Evolutionary conservation across 2,113 vertebrate species (phyloP).

Genomic region (Amazona guildingii): DNA sequence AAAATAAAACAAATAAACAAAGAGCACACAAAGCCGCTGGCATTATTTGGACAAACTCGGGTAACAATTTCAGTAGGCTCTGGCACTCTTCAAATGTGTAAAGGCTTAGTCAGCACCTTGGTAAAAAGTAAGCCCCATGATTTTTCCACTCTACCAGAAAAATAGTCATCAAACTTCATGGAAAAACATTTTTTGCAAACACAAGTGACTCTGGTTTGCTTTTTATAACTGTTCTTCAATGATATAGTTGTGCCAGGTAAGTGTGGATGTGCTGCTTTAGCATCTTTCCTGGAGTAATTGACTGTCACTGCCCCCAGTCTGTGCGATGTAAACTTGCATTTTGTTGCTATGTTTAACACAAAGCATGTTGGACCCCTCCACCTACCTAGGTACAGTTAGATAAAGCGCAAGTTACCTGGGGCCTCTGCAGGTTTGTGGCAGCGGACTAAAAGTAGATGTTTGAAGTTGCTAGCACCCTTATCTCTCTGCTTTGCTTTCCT

Average conservation of each 20-base stretch:
- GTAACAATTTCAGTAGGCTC: background rate
- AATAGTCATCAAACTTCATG: background rate
- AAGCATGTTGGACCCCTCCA: background rate
- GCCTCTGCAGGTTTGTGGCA: background rate
- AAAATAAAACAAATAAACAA: background rate
- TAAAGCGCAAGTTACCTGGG: background rate
- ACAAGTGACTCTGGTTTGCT: background rate
- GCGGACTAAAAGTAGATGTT: background rate
- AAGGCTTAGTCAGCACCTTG: background rate
- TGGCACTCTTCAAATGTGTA: background rate
- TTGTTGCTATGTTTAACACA: background rate
- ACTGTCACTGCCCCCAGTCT: background rate
- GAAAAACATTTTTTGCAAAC: background rate
- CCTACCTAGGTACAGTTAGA: background rate
- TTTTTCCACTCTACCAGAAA: background rate
- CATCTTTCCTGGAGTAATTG: background rate
- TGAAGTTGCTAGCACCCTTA: background rate
- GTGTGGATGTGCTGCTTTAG: background rate
- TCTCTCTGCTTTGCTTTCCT: background rate
- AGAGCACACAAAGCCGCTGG: background rate
- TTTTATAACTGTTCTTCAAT: background rate
- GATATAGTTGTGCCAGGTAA: background rate
- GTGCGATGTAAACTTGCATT: background rate
- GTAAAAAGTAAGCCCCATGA: background rate
- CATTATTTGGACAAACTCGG: background rate